These are phyloP conservation scores for Drosophila dives DNA, from an alignment of 2,888 invertebrate genomes.

Conservation along the genomic window DNA sequence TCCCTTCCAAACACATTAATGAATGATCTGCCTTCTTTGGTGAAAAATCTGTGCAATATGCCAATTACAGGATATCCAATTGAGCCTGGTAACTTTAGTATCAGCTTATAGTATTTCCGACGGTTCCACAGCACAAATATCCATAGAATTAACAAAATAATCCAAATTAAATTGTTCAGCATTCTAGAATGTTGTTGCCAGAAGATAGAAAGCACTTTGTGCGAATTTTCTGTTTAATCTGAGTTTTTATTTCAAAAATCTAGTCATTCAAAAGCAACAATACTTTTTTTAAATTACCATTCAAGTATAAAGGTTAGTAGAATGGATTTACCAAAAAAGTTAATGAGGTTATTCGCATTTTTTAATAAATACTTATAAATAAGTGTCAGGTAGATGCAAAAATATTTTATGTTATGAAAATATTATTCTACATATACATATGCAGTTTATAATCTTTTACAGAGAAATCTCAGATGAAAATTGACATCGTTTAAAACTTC, in stretches of 20 bases:
- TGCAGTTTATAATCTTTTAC: background rate
- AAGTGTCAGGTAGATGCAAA: background rate
- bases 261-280: background rate
- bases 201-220: background rate
- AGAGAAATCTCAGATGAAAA: background rate
- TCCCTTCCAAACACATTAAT: background rate
- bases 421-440: background rate
- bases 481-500: too few relatives aligned
- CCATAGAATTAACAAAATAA: constrained; percentile 51
- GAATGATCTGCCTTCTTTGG: background rate
- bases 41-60: constrained; percentile 34
- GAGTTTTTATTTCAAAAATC: constrained; percentile 21
- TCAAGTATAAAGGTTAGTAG: background rate
- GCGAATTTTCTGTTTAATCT: background rate
- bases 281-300: background rate
- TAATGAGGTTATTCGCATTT: background rate
- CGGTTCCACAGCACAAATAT: constrained; percentile 70
- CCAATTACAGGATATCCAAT: constrained; percentile 74
- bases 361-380: background rate
- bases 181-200: constrained; percentile 10
- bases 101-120: constrained; percentile 68
- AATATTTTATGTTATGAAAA: background rate
- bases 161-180: constrained; percentile 31
- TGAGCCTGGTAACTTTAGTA: constrained; percentile 67
- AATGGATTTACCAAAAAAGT: background rate